Evolutionary conservation across 2,113 vertebrate genomes (phyloP), one percentile per base, ranked within the genome.

Genomic region (Dasyprocta punctata): DNA sequence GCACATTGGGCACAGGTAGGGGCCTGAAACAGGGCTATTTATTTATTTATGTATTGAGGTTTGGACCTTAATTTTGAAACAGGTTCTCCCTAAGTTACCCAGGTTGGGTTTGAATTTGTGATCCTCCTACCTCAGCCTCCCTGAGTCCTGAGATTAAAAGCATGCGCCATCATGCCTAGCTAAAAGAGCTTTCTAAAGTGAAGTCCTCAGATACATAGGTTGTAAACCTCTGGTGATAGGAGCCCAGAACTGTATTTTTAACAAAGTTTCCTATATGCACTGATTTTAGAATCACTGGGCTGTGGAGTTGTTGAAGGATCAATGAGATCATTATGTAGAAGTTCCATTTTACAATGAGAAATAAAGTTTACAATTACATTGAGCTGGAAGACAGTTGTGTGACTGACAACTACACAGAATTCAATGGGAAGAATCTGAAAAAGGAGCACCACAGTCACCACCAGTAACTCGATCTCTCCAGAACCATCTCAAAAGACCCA

Each of bases 381-480:
- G 60, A 78, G 33, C 71, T 63, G 77, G 78, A 38, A 73, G 30
- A 36, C 67, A n/a, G 12, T 33, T 7, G 73, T 24, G 44, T 78
- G 56, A 5, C 0, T 33, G 30, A 54, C 9, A 38, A 44, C 47
- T 30, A 26, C 2, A 6, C 33, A 12, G 6, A 73, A 24, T 49
- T 69, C 69, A 77, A 7, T 56, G 41, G 60, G 47, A 54, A 58
- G 38, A 47, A 24, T 89, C 89, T 91, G 77, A 17, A 60, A 69
- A 81, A 47, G 54, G 75, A 44, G 13, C 0, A 11, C 33, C 38
- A 13, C 14, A 14, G 0, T 13, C 30, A 0, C 30, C 49, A 0
- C 0, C 0, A 17, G 78, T 0, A 1, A n/a, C 13, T 20, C 58
- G 33, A 22, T 22, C 10, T 3, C 61, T 52, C 41, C 8, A 1